A percentile compares a stretch with the other conserved stretches of the same genome.
Conservation (phyloP, 2,797 vertebrate species). For the Eremophila alpestris region DNA sequence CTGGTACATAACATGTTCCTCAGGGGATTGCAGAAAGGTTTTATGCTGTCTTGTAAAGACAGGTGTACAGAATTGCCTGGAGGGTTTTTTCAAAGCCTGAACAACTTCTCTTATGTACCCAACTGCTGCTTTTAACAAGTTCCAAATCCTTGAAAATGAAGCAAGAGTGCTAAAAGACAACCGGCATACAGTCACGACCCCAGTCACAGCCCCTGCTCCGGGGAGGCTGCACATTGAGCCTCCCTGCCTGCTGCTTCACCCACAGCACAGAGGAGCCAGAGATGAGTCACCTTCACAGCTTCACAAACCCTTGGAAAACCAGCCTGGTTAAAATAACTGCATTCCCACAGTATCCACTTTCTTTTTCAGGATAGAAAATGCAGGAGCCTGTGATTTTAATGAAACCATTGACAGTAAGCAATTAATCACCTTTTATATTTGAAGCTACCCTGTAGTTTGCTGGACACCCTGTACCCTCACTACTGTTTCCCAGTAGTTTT, state of each 20-base stretch:
- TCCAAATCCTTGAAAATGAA: neutral
- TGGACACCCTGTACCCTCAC: neutral
- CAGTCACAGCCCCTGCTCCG: neutral
- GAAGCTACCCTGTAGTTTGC: neutral
- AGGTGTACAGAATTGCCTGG: neutral
- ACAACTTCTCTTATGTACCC: neutral
- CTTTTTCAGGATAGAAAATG: neutral
- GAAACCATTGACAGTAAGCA: neutral
- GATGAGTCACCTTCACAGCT: neutral
- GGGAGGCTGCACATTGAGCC: neutral
- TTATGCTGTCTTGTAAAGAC: neutral
- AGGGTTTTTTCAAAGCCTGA: neutral
- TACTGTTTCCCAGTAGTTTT: neutral
- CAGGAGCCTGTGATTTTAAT: neutral
- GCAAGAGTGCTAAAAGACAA: neutral
- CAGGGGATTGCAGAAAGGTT: neutral
- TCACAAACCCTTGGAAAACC: neutral
- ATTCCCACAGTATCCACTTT: neutral
- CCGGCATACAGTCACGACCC: fast-evolving
- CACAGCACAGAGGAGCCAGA: neutral
- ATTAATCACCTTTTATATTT: neutral
- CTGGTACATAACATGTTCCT: fast-evolving
- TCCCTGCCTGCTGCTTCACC: neutral
- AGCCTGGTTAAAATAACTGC: neutral
- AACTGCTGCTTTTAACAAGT: neutral